Evolutionary conservation across 2,797 vertebrate species (phyloP).

Genomic region (Avahi laniger): DNA sequence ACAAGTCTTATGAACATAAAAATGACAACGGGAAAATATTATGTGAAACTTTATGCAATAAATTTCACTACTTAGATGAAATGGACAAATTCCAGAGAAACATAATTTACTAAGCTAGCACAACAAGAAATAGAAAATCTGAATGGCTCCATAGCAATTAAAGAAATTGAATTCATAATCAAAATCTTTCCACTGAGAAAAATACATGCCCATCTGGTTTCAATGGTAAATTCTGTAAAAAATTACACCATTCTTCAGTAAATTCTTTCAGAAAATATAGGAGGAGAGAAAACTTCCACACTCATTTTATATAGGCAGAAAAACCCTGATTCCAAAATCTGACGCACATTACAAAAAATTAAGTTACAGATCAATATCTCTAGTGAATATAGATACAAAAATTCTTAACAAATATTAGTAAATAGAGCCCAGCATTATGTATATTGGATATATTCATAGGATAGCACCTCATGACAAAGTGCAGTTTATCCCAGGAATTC

Average conservation of each 20-base stretch:
- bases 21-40: neutral
- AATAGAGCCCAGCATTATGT: slow-evolving; percentile 8
- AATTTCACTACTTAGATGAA: neutral
- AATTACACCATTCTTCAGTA: neutral
- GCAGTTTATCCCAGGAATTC: neutral
- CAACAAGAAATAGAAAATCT: neutral
- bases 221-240: neutral
- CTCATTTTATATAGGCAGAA: neutral
- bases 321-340: neutral
- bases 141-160: neutral
- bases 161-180: slow-evolving; percentile 31
- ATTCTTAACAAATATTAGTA: neutral
- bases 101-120: neutral
- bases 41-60: neutral
- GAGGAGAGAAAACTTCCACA: neutral
- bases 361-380: neutral
- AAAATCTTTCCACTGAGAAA: slow-evolving; percentile 43
- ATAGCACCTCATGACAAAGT: neutral
- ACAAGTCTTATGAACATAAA: neutral
- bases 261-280: neutral
- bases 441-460: neutral
- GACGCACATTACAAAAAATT: neutral
- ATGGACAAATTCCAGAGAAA: slow-evolving; percentile 1
- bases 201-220: neutral
- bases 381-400: neutral